Conservation (phyloP, 2,113 vertebrate genomes). For the Falco punctatus region DNA sequence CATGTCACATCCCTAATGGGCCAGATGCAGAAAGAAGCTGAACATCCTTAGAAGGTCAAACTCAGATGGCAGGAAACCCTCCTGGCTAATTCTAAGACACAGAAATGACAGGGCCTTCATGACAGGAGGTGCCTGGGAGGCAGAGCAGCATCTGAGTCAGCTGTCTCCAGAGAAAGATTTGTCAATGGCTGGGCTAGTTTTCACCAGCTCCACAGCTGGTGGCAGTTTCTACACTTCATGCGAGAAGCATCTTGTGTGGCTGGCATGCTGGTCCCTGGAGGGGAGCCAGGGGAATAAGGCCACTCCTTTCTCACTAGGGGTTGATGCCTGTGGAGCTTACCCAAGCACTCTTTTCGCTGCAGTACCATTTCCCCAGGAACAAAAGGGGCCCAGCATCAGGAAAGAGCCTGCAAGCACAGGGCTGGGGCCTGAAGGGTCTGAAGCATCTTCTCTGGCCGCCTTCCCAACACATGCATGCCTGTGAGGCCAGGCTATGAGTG, state of each 20-base stretch:
- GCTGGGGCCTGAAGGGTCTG: not conserved
- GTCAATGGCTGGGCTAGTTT: not conserved
- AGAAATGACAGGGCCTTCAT: not conserved
- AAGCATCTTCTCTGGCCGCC: not conserved
- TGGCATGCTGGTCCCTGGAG: slow-evolving; percentile 13
- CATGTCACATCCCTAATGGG: not conserved
- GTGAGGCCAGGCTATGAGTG: not conserved
- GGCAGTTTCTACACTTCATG: slow-evolving; percentile 24
- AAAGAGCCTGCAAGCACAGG: not conserved
- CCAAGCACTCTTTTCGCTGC: not conserved
- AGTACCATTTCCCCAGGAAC: not conserved
- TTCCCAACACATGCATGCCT: not conserved
- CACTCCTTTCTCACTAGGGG: not conserved
- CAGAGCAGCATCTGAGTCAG: slow-evolving; percentile 37
- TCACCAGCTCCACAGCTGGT: slow-evolving; percentile 47
- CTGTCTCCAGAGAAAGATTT: not conserved
- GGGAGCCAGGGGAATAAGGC: not conserved
- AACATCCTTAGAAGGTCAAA: slow-evolving; percentile 62
- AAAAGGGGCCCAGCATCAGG: not conserved
- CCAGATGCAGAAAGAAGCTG: slow-evolving; percentile 49
- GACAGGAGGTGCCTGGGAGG: slow-evolving; percentile 23
- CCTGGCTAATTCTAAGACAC: not conserved
- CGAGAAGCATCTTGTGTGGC: not conserved
- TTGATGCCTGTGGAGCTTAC: not conserved
- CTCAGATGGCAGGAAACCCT: slow-evolving; percentile 1